Evolutionary conservation across 2,797 vertebrate species (phyloP), one percentile per base, ranked within the genome.

Genomic region (Denticeps clupeoides): DNA sequence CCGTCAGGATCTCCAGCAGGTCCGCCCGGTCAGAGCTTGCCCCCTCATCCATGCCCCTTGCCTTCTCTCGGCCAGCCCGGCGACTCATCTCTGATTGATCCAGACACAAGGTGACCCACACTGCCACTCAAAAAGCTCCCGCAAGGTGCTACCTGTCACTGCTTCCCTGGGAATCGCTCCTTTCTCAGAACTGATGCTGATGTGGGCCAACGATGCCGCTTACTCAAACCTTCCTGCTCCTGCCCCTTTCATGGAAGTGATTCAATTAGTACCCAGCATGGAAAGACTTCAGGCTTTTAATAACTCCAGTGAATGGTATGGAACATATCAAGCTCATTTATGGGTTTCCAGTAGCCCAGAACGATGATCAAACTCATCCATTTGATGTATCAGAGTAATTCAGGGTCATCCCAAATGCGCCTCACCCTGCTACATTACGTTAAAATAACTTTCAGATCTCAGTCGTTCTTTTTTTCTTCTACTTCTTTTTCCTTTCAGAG

Each of bases 31-130:
- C n/a, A n/a, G n/a, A n/a, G n/a, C n/a, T n/a, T n/a, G n/a, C n/a
- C n/a, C n/a, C n/a, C n/a, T n/a, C n/a, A 48, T 40, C 22, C 24
- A 25, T 24, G n/a, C 18, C 22, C 44, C 5, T 18, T 19, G 3
- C 44, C 11, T 7, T 44, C 29, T n/a, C 26, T 19, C 27, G 24
- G 25, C 24, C 7, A 25, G 12, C 44, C 26, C 9, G 13, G 8
- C 38, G 23, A 5, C 23, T 47, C 50, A 37, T 41, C 50, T 55
- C 49, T 59, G 59, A 70, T 72, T 52, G 65, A 64, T 70, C 45
- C 52, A 59, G 67, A 70, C 65, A 26, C 47, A 23, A 55, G 55
- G 56, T 57, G 60, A 55, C 58, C 67, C 55, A 45, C 47, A 55
- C 49, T 47, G 59, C 60, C 62, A 53, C 32, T 68, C 59, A 60